These are phyloP conservation scores for Listronotus bonariensis DNA, from an alignment of 1,140 invertebrate genomes.

Conservation along the genomic window DNA sequence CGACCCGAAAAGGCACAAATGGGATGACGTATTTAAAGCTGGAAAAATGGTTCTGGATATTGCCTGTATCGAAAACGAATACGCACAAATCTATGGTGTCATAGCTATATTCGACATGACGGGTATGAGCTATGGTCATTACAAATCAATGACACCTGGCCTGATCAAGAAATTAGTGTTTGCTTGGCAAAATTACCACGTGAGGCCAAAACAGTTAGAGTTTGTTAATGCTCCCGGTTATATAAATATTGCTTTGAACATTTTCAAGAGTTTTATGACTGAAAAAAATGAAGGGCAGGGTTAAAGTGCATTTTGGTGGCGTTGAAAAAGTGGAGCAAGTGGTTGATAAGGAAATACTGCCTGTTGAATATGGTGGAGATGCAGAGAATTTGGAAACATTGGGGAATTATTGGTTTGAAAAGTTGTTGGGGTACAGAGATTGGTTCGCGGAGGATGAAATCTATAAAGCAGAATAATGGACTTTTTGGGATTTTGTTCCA, in stretches of 20 bases:
- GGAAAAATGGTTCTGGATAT: constrained; percentile 65
- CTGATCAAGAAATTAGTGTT: constrained; percentile 64
- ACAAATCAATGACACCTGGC: constrained; percentile 62
- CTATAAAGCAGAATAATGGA: constrained; percentile 56
- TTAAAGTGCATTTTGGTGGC: constrained; percentile 60
- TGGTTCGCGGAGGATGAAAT: constrained; percentile 65
- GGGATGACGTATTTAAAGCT: constrained; percentile 65
- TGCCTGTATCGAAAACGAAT: constrained; percentile 57
- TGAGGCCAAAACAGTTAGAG: constrained; percentile 69
- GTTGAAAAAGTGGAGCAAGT: constrained; percentile 55
- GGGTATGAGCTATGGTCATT: constrained; percentile 63
- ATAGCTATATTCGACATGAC: constrained; percentile 66
- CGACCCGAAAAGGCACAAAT: constrained; percentile 61
- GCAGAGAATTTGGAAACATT: constrained; percentile 60
- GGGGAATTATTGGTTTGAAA: constrained; percentile 62
- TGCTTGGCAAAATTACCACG: constrained; percentile 73
- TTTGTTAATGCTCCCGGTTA: constrained; percentile 72
- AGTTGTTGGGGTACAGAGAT: constrained; percentile 57
- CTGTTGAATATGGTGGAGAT: constrained; percentile 65
- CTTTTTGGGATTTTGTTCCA: not conserved
- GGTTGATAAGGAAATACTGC: constrained; percentile 60
- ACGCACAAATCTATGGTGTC: constrained; percentile 63
- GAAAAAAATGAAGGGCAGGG: constrained; percentile 66
- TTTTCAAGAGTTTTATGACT: constrained; percentile 74
- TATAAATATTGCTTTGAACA: constrained; percentile 69